Conservation (phyloP, 2,888 invertebrate species). For the Aporophyla lueneburgensis region DNA sequence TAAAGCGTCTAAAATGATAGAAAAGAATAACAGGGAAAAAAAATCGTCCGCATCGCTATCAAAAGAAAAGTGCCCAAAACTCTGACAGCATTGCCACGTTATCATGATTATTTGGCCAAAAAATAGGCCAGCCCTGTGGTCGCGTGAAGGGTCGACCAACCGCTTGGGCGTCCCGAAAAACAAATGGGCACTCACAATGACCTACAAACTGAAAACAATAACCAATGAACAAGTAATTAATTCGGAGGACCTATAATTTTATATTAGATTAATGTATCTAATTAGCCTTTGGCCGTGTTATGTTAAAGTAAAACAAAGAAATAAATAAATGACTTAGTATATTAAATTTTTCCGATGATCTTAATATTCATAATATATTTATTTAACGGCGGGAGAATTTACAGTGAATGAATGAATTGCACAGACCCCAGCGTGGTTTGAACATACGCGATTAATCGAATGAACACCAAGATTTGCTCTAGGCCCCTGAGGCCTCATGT, state of each 20-base stretch:
- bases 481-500: too few relatives aligned
- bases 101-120: not conserved
- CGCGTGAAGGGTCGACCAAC: not conserved
- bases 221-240: not conserved
- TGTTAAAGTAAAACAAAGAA: not conserved
- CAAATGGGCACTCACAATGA: too few relatives aligned
- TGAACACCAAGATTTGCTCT: too few relatives aligned
- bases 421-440: too few relatives aligned
- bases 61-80: not conserved
- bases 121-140: too few relatives aligned
- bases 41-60: not conserved
- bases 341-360: not conserved
- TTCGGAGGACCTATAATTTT: too few relatives aligned
- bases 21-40: too few relatives aligned
- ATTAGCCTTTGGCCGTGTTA: not conserved
- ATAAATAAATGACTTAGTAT: not conserved
- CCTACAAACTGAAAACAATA: not conserved
- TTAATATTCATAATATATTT: not conserved
- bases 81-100: not conserved
- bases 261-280: not conserved
- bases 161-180: too few relatives aligned
- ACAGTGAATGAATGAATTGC: too few relatives aligned
- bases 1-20: too few relatives aligned
- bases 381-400: not conserved
- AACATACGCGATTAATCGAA: too few relatives aligned